Evolutionary conservation across 2,113 vertebrate genomes (phyloP), one percentile per base, ranked within the genome.

Genomic region (Ariopsis seemanni): DNA sequence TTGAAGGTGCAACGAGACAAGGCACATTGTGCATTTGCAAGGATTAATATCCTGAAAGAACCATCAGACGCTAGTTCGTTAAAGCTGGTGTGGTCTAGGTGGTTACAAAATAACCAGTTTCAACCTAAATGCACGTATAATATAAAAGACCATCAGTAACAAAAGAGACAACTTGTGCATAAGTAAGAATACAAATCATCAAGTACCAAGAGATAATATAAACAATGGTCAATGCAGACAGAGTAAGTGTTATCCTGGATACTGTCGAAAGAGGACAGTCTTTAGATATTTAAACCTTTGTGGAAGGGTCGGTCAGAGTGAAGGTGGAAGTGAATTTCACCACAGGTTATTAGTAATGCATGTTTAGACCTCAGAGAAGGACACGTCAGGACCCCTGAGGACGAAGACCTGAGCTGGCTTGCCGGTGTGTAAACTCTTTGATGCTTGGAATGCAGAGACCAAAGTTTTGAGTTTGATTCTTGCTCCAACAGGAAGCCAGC

Each of bases 381-480:
- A 60, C 79, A 58, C 2, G 20, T 63, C 80, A 82, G 57, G 80
- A 82, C 79, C 55, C 79, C 78, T 42, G 79, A 60, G 79, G 57
- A 20, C 22, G 55, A 22, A 58, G 79, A 58, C 79, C 79, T 82
- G 30, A 82, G 27, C 34, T 63, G 57, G 58, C 80, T 82, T 82
- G 80, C 5, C 12, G 30, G 1, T 63, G 8, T 82, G 80, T 82
- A 34, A 58, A 30, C 7, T 5, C 27, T 80, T 80, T 58, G 27
- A 82, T 82, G 80, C 80, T 22, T 82, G 80, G 58, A 63, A 63
- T 82, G 58, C 58, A 50, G 63, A 80, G n/a, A 57, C 52, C 27
- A 57, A 9, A 34, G 14, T 30, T 80, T 80, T 34, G 78, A 30
- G 27, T 55, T 52, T 25, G 48, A 77, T 77, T 77, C 52, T 55